Percentiles rank a stretch among this genome's conserved stretches.
These are phyloP conservation scores for Apaloderma vittatum DNA, from an alignment of 2,113 vertebrate genomes.

Conservation along the genomic window DNA sequence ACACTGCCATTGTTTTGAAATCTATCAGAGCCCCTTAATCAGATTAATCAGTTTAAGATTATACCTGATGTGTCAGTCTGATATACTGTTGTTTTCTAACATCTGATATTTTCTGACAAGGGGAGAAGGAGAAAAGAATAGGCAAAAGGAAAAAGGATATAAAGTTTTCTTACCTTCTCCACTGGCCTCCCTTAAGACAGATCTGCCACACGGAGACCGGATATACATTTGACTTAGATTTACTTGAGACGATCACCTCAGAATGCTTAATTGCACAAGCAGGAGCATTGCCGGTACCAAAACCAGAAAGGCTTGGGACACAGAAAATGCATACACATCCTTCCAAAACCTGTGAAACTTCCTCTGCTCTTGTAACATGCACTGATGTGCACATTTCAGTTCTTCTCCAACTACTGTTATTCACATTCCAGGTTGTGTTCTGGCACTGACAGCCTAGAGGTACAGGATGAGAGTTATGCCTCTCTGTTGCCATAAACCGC, in stretches of 20 bases:
- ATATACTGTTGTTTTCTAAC: too few relatives aligned
- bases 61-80: background rate
- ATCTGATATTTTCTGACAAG: background rate
- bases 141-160: background rate
- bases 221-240: background rate
- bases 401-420: background rate
- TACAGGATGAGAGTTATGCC: background rate
- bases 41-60: constrained; percentile 14
- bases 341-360: background rate
- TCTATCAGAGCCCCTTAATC: background rate
- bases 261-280: background rate
- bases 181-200: background rate
- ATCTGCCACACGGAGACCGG: background rate
- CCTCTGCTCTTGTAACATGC: background rate
- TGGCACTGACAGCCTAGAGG: background rate
- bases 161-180: background rate
- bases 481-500: background rate
- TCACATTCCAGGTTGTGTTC: background rate
- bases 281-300: background rate
- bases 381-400: background rate
- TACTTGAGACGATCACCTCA: background rate
- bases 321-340: background rate
- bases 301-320: background rate
- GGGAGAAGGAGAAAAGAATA: background rate
- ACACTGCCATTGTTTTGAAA: background rate